These are phyloP conservation scores for Hylaeus anthracinus DNA, from an alignment of 1,140 invertebrate genomes.

Conservation along the genomic window DNA sequence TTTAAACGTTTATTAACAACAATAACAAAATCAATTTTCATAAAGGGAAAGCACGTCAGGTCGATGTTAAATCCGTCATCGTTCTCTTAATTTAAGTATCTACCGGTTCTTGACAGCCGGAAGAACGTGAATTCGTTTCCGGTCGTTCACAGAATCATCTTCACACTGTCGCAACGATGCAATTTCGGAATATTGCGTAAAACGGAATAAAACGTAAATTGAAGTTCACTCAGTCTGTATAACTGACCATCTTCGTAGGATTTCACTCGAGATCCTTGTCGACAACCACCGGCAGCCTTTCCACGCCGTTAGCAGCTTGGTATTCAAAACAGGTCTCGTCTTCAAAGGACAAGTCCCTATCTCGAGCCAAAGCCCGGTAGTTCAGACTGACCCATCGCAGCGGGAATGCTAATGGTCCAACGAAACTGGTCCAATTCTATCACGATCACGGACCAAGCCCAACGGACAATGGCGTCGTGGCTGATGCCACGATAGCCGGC, in stretches of 20 bases:
- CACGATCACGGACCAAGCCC: background rate
- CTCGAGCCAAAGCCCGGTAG: conserved; percentile 23
- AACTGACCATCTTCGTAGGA: background rate
- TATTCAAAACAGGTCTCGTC: background rate
- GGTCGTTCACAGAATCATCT: no score
- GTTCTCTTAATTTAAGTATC: no score
- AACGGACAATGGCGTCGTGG: conserved; percentile 7
- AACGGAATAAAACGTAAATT: background rate
- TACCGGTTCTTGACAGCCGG: no score
- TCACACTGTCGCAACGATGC: no score
- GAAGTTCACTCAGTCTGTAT: background rate
- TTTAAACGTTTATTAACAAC: no score
- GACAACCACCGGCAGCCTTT: no score
- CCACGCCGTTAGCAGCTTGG: background rate
- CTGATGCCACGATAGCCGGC: no score
- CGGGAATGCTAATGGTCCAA: conserved; percentile 16
- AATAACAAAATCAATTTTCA: no score
- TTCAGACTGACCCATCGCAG: background rate
- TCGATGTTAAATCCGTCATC: no score
- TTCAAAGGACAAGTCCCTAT: background rate
- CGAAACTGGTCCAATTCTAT: conserved; percentile 24
- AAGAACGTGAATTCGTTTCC: no score
- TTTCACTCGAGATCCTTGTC: background rate
- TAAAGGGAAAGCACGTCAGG: no score
- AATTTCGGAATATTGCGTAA: no score